phyloP scores from a whole-genome alignment of 2,888 invertebrate genomes.

The Panzeria rudis region DNA sequence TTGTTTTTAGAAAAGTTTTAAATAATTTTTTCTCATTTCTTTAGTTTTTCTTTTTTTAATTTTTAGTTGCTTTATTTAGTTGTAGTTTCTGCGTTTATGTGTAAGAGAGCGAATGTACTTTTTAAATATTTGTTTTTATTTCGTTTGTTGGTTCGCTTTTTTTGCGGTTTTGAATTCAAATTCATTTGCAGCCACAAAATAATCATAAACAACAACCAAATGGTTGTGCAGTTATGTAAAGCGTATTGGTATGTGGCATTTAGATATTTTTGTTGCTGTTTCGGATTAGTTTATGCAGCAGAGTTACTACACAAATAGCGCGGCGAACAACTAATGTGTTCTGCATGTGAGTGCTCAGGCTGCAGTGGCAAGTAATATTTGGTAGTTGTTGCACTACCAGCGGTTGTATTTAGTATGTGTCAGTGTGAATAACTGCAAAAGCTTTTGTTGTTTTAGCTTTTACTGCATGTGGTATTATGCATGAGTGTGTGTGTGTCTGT shows the following conservation, averaged over 20 bases:
- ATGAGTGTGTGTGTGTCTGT: slow-evolving; percentile 8
- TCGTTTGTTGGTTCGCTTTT: slow-evolving; percentile 44
- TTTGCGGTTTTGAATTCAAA: slow-evolving; percentile 68
- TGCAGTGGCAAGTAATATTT: slow-evolving; percentile 44
- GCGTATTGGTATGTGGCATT: slow-evolving; percentile 69
- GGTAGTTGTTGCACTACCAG: slow-evolving; percentile 37
- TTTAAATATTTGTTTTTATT: slow-evolving; percentile 51
- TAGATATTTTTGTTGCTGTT: slow-evolving; percentile 60
- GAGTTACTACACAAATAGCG: slow-evolving; percentile 39
- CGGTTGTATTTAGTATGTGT: slow-evolving; percentile 44
- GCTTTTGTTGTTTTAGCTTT: slow-evolving; percentile 34
- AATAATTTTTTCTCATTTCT: slow-evolving; percentile 68
- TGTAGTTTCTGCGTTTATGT: slow-evolving; percentile 35
- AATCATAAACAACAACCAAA: slow-evolving; percentile 72
- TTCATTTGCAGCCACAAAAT: slow-evolving; percentile 73
- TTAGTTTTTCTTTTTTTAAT: slow-evolving; percentile 43
- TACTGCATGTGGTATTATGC: slow-evolving; percentile 14
- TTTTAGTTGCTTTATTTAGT: slow-evolving; percentile 52
- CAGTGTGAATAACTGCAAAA: slow-evolving; percentile 36
- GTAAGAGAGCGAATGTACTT: slow-evolving; percentile 49
- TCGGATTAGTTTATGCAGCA: slow-evolving; percentile 68
- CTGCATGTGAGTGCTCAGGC: slow-evolving; percentile 20
- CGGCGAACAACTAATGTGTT: slow-evolving; percentile 8
- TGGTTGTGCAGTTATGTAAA: slow-evolving; percentile 63
- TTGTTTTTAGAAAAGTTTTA: slow-evolving; percentile 78